Conservation (phyloP, 2,797 vertebrate genomes). For the Propithecus perrieri region DNA sequence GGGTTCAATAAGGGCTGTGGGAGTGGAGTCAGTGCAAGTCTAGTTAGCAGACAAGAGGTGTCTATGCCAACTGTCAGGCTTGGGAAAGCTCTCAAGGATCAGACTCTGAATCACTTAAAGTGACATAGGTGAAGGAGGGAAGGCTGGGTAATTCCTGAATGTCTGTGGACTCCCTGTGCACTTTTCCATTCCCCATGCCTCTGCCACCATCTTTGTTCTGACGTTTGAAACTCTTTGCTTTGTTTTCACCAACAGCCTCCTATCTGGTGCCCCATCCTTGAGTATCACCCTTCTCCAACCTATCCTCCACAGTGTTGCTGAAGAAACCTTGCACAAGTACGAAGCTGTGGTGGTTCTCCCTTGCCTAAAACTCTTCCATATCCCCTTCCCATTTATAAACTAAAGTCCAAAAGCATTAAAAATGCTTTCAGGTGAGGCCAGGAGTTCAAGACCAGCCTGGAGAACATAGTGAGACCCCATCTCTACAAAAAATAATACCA, state of each 20-base stretch:
- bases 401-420: not conserved
- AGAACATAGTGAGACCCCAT: not conserved
- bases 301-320: not conserved
- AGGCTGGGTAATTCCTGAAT: not conserved
- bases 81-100: not conserved
- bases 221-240: not conserved
- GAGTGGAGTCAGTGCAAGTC: not conserved
- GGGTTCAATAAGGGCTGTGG: not conserved
- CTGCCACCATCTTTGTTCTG: not conserved
- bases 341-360: not conserved
- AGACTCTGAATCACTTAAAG: not conserved
- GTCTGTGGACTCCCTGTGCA: not conserved
- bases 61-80: not conserved
- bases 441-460: not conserved
- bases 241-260: not conserved
- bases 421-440: not conserved
- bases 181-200: not conserved
- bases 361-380: not conserved
- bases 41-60: not conserved
- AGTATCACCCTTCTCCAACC: not conserved
- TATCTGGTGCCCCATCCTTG: not conserved
- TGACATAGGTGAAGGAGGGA: not conserved
- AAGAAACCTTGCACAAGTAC: not conserved
- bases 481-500: not conserved
- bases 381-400: not conserved